Evolutionary conservation across 2,888 invertebrate genomes (phyloP).

Genomic region (Xestia xanthographa): DNA sequence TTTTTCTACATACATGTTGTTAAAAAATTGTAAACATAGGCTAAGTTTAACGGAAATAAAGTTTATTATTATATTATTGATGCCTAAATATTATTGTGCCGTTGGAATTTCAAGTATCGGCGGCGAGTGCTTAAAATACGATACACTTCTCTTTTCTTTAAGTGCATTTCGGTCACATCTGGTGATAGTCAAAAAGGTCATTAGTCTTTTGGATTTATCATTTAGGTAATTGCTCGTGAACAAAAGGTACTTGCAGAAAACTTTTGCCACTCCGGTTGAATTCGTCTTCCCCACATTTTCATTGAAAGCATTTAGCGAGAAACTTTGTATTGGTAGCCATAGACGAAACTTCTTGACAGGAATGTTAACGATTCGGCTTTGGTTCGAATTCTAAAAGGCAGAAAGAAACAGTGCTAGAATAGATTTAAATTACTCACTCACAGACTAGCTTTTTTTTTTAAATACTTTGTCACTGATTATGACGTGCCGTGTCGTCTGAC

Average conservation of each 20-base stretch:
- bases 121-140: neutral
- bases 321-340: neutral
- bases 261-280: conserved; percentile 4
- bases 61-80: no score
- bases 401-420: no score
- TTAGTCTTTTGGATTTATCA: neutral
- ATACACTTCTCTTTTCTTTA: neutral
- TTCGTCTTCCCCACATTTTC: neutral
- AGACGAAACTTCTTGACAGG: neutral
- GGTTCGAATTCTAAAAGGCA: neutral
- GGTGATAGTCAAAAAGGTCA: neutral
- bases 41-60: no score
- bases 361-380: neutral
- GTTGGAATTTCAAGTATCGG: neutral
- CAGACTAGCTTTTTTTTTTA: neutral
- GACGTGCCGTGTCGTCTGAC: no score
- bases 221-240: neutral
- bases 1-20: no score
- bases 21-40: no score
- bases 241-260: conserved; percentile 9
- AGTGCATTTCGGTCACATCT: neutral
- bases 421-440: neutral
- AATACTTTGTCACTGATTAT: no score
- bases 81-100: neutral
- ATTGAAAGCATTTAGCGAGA: conserved; percentile 19